Evolutionary conservation across 2,888 invertebrate species (phyloP).

Genomic region (Folsomia candida): DNA sequence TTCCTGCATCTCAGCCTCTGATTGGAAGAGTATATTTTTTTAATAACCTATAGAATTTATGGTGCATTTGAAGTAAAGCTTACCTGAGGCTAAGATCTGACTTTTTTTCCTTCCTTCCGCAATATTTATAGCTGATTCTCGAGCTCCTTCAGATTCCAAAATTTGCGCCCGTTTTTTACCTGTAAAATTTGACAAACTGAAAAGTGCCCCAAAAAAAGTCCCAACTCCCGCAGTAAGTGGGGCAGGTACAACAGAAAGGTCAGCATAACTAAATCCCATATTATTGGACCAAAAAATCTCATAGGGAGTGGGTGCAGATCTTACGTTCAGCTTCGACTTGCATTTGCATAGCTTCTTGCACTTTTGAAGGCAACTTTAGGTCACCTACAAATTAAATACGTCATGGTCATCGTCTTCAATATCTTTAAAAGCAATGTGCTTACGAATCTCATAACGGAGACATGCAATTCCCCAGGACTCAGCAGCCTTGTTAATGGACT

Average conservation of each 20-base stretch:
- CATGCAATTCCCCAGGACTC: constrained; percentile 98
- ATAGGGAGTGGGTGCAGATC: too few species aligned
- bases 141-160: constrained; percentile 91
- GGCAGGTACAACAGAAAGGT: too few species aligned
- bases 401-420: background rate
- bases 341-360: constrained; percentile 99
- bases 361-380: constrained; percentile 81
- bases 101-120: constrained; percentile 93
- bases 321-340: constrained; percentile 98
- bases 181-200: too few species aligned
- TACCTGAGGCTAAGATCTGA: constrained; percentile 84
- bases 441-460: constrained; percentile 88
- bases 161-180: constrained; percentile 87
- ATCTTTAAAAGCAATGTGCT: constrained; percentile 53
- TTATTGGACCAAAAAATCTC: too few species aligned
- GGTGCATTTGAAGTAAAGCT: constrained; percentile 20
- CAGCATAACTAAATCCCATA: too few species aligned
- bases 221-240: too few species aligned
- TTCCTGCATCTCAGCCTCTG: constrained; percentile 90
- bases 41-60: background rate
- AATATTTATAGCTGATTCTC: constrained; percentile 91
- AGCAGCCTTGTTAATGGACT: constrained; percentile 95
- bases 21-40: constrained; percentile 40
- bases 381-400: constrained; percentile 63
- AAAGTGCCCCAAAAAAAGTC: too few species aligned